phyloP scores from a whole-genome alignment of 2,888 invertebrate species.

The Macroteleia sp. region DNA sequence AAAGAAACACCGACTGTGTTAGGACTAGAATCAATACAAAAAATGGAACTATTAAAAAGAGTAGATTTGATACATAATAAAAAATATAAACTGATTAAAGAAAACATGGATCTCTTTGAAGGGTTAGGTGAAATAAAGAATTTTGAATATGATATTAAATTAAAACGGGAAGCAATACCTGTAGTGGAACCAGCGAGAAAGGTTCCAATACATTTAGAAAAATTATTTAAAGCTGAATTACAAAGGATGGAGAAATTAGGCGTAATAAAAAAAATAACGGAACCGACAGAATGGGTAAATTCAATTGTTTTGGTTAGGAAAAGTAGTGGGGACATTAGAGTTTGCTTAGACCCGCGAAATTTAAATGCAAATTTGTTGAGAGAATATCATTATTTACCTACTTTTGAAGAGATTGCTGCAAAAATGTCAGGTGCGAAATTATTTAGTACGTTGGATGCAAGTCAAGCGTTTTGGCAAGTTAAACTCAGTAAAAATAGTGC shows the following conservation, averaged over 20 bases:
- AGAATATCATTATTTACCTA: constrained; percentile 69
- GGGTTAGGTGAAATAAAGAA: constrained; percentile 59
- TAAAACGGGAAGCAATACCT: constrained; percentile 50
- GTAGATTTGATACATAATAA: constrained; percentile 7
- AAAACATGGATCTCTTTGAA: constrained; percentile 47
- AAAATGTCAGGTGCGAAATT: constrained; percentile 68
- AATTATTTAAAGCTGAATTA: constrained; percentile 45
- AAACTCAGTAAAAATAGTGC: constrained; percentile 67
- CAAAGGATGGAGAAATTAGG: constrained; percentile 22
- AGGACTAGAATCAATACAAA: constrained; percentile 27
- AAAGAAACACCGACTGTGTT: constrained; percentile 36
- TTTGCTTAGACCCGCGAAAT: constrained; percentile 73
- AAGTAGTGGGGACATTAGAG: constrained; percentile 59
- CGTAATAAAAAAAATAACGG: constrained; percentile 62
- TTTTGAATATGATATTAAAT: constrained; percentile 64
- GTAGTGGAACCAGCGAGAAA: constrained; percentile 47
- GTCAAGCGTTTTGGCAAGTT: constrained; percentile 69
- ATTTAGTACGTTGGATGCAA: constrained; percentile 70
- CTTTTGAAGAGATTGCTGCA: constrained; percentile 69
- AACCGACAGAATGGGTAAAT: constrained; percentile 69
- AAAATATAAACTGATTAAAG: background rate
- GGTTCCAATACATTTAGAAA: constrained; percentile 54
- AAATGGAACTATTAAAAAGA: constrained; percentile 30
- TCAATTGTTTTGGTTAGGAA: constrained; percentile 54
- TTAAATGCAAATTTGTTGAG: constrained; percentile 70